Evolutionary conservation across 1,140 invertebrate genomes (phyloP).

Genomic region (Liolophura sinensis): DNA sequence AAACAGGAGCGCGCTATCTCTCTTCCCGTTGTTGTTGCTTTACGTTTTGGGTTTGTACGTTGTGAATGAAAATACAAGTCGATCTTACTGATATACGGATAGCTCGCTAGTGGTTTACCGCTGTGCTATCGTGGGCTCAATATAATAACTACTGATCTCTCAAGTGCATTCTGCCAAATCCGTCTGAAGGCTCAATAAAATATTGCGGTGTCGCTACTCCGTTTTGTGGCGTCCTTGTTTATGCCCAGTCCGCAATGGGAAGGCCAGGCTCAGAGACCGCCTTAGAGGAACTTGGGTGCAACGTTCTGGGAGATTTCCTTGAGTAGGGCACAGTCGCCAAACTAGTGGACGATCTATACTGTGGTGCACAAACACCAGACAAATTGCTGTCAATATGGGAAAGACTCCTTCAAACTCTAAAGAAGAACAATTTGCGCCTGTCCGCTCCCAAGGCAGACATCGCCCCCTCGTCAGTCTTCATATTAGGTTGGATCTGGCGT

Average conservation of each 20-base stretch:
- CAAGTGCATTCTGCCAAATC: constrained; percentile 23
- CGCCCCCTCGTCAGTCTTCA: constrained; percentile 9
- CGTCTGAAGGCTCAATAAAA: too few relatives aligned
- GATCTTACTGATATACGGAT: too few relatives aligned
- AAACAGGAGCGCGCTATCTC: too few relatives aligned
- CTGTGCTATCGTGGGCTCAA: too few relatives aligned
- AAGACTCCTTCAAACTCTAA: not conserved
- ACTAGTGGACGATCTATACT: constrained; percentile 1
- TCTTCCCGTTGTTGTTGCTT: too few relatives aligned
- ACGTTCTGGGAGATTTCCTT: constrained; percentile 25
- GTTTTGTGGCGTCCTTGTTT: constrained; percentile 21
- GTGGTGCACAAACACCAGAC: constrained; percentile 5
- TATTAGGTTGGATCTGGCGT: constrained; percentile 16
- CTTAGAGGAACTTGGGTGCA: constrained; percentile 30
- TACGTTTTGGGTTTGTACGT: too few relatives aligned
- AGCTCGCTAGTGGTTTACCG: too few relatives aligned
- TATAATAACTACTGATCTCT: too few relatives aligned
- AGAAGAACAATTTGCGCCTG: constrained; percentile 5
- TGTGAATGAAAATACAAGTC: too few relatives aligned
- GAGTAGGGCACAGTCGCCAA: constrained; percentile 1
- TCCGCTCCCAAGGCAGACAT: constrained; percentile 17
- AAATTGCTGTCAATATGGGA: constrained; percentile 6
- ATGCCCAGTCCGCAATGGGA: constrained; percentile 26
- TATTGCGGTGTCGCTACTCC: too few relatives aligned
- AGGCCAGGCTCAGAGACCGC: constrained; percentile 29